Evolutionary conservation across 23 tunicate species (phyloP).

Genomic region (Clavelina lepadiformis): DNA sequence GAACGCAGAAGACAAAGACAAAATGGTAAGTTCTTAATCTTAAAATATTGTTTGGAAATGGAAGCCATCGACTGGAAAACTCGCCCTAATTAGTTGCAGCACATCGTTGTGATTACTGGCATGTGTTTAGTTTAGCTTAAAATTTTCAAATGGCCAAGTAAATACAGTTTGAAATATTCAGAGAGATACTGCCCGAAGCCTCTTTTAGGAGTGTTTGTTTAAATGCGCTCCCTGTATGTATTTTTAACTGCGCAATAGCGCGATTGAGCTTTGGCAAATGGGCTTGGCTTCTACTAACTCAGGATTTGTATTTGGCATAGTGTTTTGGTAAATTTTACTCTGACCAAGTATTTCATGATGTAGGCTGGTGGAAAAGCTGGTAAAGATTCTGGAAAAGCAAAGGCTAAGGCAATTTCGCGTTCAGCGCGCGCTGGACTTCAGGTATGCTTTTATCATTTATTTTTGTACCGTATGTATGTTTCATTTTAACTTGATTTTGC

Average conservation of each 20-base stretch:
- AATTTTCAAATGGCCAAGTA: slow-evolving; percentile 1
- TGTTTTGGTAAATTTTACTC: no score
- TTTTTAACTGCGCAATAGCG: slow-evolving; percentile 21
- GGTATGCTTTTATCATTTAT: no score
- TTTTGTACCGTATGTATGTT: no score
- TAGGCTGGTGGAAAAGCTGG: slow-evolving; percentile 99
- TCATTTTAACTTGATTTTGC: no score
- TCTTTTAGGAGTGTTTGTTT: slow-evolving; percentile 30
- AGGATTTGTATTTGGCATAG: no score
- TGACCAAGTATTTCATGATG: no score
- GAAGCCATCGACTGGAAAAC: slow-evolving; percentile 54
- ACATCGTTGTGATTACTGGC: slow-evolving; percentile 6
- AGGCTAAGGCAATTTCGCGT: slow-evolving; percentile 82
- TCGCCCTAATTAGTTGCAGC: slow-evolving; percentile 55
- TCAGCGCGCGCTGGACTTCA: slow-evolving; percentile 95
- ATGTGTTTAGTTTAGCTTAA: slow-evolving; percentile 30
- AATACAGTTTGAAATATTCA: no score
- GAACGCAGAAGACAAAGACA: slow-evolving; percentile 14
- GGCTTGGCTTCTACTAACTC: no score
- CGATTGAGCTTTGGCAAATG: no score
- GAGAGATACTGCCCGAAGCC: no score
- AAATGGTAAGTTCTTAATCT: slow-evolving; percentile 64
- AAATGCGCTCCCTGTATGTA: no score
- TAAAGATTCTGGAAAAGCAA: slow-evolving; percentile 93
- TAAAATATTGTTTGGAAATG: slow-evolving; percentile 21